Conservation (phyloP, 2,113 vertebrate species). For the Hippolais icterina region DNA sequence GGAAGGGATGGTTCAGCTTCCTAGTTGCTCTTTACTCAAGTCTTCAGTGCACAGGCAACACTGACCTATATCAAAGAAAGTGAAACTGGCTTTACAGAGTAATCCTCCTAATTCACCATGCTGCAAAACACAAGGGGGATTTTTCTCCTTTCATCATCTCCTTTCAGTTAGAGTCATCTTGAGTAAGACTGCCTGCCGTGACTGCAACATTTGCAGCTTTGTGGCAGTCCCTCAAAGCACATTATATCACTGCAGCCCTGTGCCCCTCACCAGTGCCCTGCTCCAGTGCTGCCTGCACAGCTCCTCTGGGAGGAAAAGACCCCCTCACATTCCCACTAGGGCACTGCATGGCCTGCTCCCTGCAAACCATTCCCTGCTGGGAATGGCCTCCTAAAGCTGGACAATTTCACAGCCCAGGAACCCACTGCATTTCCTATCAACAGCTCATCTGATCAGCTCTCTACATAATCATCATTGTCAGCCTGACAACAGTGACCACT, state of each 20-base stretch:
- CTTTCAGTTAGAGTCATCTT: slow-evolving; percentile 34
- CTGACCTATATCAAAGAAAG: slow-evolving; percentile 15
- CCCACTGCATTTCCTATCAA: background rate
- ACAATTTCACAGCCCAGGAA: background rate
- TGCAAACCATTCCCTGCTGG: background rate
- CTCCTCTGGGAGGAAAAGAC: background rate
- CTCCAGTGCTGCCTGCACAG: background rate
- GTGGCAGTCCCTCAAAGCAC: background rate
- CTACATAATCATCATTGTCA: background rate
- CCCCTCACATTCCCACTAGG: background rate
- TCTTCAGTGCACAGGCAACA: background rate
- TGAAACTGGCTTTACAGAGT: slow-evolving; percentile 3
- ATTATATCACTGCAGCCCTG: background rate
- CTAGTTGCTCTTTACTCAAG: background rate
- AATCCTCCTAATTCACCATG: background rate
- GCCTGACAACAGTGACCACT: background rate
- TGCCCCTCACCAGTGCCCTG: rapidly evolving
- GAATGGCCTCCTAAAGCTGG: background rate
- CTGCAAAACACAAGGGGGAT: slow-evolving; percentile 26
- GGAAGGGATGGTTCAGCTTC: background rate
- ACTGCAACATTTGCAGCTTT: background rate
- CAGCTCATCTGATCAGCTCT: background rate
- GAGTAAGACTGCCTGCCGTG: background rate
- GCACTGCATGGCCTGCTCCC: background rate
- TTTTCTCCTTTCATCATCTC: slow-evolving; percentile 7